These are phyloP conservation scores for Griposia aprilina DNA, from an alignment of 2,888 invertebrate species.

Conservation along the genomic window DNA sequence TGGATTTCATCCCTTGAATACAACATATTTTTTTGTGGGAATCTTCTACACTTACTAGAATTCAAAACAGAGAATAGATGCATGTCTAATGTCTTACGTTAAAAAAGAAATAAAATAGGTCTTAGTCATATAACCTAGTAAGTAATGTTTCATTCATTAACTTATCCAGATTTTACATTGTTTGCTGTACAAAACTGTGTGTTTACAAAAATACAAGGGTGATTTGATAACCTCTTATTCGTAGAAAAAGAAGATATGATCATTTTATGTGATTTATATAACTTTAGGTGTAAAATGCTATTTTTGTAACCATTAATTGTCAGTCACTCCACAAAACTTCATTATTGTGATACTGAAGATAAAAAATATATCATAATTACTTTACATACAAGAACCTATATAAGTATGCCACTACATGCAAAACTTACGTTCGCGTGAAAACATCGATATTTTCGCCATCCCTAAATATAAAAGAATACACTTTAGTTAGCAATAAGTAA, in stretches of 20 bases:
- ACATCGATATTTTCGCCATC: background rate
- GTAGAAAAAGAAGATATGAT: slow-evolving; percentile 34
- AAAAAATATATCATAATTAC: slow-evolving; percentile 20
- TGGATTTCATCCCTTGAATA: background rate
- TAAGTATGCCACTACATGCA: background rate
- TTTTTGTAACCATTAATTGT: slow-evolving; percentile 17
- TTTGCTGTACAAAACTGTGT: background rate
- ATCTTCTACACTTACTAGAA: background rate
- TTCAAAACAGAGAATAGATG: background rate
- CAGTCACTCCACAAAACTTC: background rate
- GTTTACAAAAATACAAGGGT: slow-evolving; percentile 33
- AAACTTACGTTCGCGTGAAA: background rate
- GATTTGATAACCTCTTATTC: slow-evolving; percentile 50
- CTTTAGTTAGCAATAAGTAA: background rate
- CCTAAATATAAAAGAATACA: background rate
- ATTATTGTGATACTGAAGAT: slow-evolving; percentile 3
- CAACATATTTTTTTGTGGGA: background rate
- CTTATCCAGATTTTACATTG: slow-evolving; percentile 11
- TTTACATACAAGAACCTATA: background rate
- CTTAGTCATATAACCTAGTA: background rate
- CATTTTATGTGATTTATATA: slow-evolving; percentile 20
- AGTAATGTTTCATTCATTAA: slow-evolving; percentile 17
- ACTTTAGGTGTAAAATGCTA: slow-evolving; percentile 15
- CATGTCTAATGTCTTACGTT: background rate
- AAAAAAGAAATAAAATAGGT: background rate